Evolutionary conservation across 92 coral and sea anemone species (phyloP), one percentile per base, ranked within the genome.

Genomic region (Galaxea fascicularis): DNA sequence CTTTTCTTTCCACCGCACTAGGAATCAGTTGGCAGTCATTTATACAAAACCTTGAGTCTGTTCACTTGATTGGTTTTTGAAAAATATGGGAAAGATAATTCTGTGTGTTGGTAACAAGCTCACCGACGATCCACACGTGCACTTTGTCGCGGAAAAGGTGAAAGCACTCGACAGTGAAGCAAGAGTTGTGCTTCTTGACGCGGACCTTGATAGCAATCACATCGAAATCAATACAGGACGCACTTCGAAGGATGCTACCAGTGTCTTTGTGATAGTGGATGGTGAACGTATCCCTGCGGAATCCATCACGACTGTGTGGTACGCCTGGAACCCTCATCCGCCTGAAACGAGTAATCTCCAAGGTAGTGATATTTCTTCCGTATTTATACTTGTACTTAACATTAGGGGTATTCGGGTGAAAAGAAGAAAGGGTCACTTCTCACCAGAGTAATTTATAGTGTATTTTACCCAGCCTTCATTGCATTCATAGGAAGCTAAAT

Each of bases 241-340:
- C 54, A 54, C 10, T 31, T 17, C 64, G 25, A 54, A 47, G 41
- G 3, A 4, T 25, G 8, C 39, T 24, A 4, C 31, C 9, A 71
- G 41, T 12, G 82, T 87, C 65, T 65, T 71, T 27, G 24, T 88
- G 25, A 76, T 85, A 14, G 73, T 70, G 12, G 87, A 79, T 54
- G 91, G 79, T 24, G 82, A 88, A 12, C 83, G 73, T 10, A 73
- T 83, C 77, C 24, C 58, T 31, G 81, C 87, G 9, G 76, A 88
- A 8, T 76, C 83, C 65, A 74, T 82, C 71, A 71, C 57, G 13
- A 31, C 83, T 13, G 88, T 88, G 7, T 88, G 91, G 91, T 82
- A 82, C 27, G 71, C 79, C 29, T 88, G 88, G 88, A 68, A 64
- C 12, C 91, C 88, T 15, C 67, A 39, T 53, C 47, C 45, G 4